Base-by-base conservation (phyloP, 2,797 vertebrate species). In the Leptoclinus maculatus region DNA sequence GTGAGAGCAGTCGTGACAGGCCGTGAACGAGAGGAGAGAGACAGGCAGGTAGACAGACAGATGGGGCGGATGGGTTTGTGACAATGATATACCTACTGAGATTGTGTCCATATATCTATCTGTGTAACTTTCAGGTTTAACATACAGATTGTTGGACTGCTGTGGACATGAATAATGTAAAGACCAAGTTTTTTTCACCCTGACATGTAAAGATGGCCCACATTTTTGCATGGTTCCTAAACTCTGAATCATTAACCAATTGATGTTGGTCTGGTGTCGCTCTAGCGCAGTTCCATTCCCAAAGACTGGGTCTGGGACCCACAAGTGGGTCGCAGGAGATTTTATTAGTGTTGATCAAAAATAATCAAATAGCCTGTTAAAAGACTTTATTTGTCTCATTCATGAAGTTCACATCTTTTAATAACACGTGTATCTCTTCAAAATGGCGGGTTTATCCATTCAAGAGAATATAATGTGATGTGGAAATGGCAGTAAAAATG, bases 1-100 rank as follows among this genome's bases (percentile, higher is more conserved):
- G 70, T n/a, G 68, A 82, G 73, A 88, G 71, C 74, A 72, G 80
- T 62, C 67, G 68, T 81, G 88, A 87, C 85, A 88, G 71, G 78
- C 71, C 9, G 68, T 81, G 79, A 87, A 73, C 25, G 60, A 78
- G 71, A 74, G 66, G 43, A 82, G 85, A 86, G 72, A 87, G 69
- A 67, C 62, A 73, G 73, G 66, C 71, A 75, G 67, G 65, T 66
- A 70, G 79, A 88, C 79, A 76, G 74, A 80, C 82, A 82, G 70
- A 83, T 74, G 75, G 81, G 76, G 56, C 19, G 53, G 76, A 76
- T 66, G 43, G 78, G 43, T 66, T 83, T 78, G 70, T 66, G 70
- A 83, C 76, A 82, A 27, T 82, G 56, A 86, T 76, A 77, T 80
- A 83, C 74, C 66, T 65, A 17, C 70, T 54, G 63, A 87, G 72